Base-by-base conservation (phyloP, 1,140 invertebrate genomes). In the Ectropis grisescens region DNA sequence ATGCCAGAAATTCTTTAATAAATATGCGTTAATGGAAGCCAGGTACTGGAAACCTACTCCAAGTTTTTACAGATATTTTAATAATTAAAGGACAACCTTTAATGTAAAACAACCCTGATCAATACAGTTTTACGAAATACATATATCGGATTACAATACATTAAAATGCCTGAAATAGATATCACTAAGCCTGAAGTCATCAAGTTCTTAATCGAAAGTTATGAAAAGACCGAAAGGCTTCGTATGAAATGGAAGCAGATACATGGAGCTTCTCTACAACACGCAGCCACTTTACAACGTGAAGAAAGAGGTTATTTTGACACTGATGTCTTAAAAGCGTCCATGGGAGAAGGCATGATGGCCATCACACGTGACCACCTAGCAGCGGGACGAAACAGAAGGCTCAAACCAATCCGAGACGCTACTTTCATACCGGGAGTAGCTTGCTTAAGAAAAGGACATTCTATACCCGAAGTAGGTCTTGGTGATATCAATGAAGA, bases 131-230 rank as follows among this genome's bases (percentile, higher is more conserved):
- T n/a, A n/a, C n/a, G n/a, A n/a, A n/a, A n/a, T n/a, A n/a, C n/a
- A n/a, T n/a, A n/a, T n/a, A n/a, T n/a, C n/a, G n/a, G n/a, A n/a
- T n/a, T n/a, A n/a, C n/a, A 19, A 19, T 26, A 34, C n/a, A 9
- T 13, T 43, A 41, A 31, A 26, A 60, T 60, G 58, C 53, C 53
- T 22, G 13, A 38, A 2, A 22, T 51, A 6, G 58, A 60, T 35
- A 49, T 57, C 9, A 60, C 44, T n/a, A 54, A 60, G 27, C 53
- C 58, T 0, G 47, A 47, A 12, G 19, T 49, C 1, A 57, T 57
- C 28, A 57, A 45, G 26, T 60, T 60, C 29, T 33, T 60, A 3
- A 22, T 47, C n/a, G 53, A 60, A 32, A 48, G 13, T 22, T 57
- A 53, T 35, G 58, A 60, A 9, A 60, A 57, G 14, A 50, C 54